Evolutionary conservation across 2,113 vertebrate genomes (phyloP).

Genomic region (Clarias gariepinus): DNA sequence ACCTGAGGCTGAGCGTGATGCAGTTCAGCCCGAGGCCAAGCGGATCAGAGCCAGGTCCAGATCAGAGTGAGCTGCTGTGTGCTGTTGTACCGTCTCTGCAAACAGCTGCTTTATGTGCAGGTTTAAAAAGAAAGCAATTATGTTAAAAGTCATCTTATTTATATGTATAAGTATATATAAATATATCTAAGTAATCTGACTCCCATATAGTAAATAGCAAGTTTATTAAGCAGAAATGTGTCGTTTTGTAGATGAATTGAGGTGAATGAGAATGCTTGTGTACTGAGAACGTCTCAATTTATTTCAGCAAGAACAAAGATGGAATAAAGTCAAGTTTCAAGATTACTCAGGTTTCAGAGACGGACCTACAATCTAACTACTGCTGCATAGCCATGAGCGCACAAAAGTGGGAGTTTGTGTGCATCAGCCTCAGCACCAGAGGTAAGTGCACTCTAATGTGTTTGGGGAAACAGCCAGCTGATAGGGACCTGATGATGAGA

Average conservation of each 20-base stretch:
- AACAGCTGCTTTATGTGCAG: neutral
- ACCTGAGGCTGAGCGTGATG: too few species aligned
- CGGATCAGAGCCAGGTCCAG: too few species aligned
- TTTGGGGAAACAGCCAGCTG: neutral
- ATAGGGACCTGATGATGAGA: neutral
- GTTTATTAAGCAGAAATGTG: too few species aligned
- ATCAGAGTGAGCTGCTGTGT: too few species aligned
- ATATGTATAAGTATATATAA: too few species aligned
- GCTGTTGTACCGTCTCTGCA: neutral
- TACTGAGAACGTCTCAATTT: neutral
- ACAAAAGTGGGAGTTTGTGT: accelerated
- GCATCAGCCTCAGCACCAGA: conserved; percentile 52
- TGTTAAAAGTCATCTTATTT: neutral
- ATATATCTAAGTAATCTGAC: too few species aligned
- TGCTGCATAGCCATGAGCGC: neutral
- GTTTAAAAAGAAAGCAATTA: neutral
- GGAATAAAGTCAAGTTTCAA: conserved; percentile 50
- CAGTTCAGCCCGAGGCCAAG: too few species aligned
- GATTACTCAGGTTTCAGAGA: conserved; percentile 58
- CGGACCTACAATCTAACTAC: conserved; percentile 57
- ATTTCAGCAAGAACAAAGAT: neutral
- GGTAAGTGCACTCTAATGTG: conserved; percentile 52
- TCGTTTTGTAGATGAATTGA: neutral
- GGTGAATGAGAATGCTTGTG: neutral
- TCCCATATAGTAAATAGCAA: too few species aligned